These are phyloP conservation scores for Arge pagana DNA, from an alignment of 2,888 invertebrate genomes.

Conservation along the genomic window DNA sequence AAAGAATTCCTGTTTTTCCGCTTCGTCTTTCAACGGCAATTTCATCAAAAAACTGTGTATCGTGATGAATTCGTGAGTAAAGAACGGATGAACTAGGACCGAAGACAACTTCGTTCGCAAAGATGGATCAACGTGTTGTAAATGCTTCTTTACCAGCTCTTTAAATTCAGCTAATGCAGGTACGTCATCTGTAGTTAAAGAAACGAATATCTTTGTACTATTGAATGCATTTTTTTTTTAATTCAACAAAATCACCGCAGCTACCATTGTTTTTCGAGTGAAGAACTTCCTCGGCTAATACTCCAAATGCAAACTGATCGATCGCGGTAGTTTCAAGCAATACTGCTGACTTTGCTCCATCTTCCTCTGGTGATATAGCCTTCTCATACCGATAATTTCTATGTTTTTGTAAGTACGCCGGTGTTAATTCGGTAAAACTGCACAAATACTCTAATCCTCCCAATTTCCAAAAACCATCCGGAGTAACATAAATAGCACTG, in stretches of 20 bases:
- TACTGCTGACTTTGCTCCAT: conserved; percentile 58
- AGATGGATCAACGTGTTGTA: conserved; percentile 69
- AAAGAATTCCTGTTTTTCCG: conserved; percentile 81
- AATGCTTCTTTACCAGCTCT: conserved; percentile 69
- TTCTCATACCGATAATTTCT: conserved; percentile 72
- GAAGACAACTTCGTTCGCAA: conserved; percentile 71
- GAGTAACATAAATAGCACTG: conserved; percentile 79
- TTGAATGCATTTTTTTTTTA: not conserved
- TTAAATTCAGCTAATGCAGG: conserved; percentile 72
- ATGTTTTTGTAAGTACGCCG: conserved; percentile 70
- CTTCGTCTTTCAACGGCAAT: conserved; percentile 76
- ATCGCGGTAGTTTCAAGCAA: conserved; percentile 62
- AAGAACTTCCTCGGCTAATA: conserved; percentile 76
- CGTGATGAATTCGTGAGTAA: conserved; percentile 82
- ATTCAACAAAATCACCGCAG: not conserved
- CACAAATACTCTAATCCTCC: conserved; percentile 84
- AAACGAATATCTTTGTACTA: not conserved
- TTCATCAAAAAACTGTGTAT: conserved; percentile 84
- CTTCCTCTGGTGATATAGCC: conserved; percentile 74
- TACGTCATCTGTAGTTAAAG: conserved; percentile 64
- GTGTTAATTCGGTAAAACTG: conserved; percentile 69
- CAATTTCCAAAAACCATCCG: conserved; percentile 86
- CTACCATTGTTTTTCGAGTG: conserved; percentile 65
- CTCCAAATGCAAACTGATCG: conserved; percentile 79
- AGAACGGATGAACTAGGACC: conserved; percentile 75